A percentile compares a stretch with the other conserved stretches of the same genome.
phyloP scores from a whole-genome alignment of 2,888 invertebrate species.

The Xylota sylvarum region DNA sequence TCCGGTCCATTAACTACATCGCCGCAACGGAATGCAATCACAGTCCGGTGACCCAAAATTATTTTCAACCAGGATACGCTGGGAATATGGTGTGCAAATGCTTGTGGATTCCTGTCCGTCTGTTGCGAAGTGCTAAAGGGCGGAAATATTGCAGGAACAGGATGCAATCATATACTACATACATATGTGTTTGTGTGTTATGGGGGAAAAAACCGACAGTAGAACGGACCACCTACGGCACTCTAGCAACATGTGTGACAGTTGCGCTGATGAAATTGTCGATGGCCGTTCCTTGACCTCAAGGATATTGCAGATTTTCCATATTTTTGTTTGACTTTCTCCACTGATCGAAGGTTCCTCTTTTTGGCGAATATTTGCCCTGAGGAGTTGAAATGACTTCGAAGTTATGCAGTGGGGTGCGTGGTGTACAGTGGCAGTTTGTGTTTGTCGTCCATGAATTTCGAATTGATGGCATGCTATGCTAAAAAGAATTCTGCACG shows the following conservation, averaged over 20 bases:
- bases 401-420: not conserved
- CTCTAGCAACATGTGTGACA: constrained; percentile 35
- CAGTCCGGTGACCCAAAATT: constrained; percentile 75
- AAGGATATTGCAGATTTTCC: constrained; percentile 2
- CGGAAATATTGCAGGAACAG: constrained; percentile 53
- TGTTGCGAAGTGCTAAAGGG: constrained; percentile 20
- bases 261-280: constrained; percentile 33
- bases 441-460: too few species aligned
- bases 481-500: too few species aligned
- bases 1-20: constrained; percentile 73
- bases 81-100: constrained; percentile 7
- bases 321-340: not conserved
- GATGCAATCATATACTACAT: constrained; percentile 45
- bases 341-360: not conserved
- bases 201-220: too few species aligned
- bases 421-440: too few species aligned
- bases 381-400: not conserved
- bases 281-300: constrained; percentile 23
- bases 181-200: constrained; percentile 6
- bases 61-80: constrained; percentile 58
- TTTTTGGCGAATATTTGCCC: not conserved
- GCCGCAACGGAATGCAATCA: constrained; percentile 71
- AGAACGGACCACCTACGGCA: constrained; percentile 7
- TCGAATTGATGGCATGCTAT: too few species aligned
- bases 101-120: not conserved